phyloP scores from a whole-genome alignment of 1,140 invertebrate species.

The Papilio polyxenes region DNA sequence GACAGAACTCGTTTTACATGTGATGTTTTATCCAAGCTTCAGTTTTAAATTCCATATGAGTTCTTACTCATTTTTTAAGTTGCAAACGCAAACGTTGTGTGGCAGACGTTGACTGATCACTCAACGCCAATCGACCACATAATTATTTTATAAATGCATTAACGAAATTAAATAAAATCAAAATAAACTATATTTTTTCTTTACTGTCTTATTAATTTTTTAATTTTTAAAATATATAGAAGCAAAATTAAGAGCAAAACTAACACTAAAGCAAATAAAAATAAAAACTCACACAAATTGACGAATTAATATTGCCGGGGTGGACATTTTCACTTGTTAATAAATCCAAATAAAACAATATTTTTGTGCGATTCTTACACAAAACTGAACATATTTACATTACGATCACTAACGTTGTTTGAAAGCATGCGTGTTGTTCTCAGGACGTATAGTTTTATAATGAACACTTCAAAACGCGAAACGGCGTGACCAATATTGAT shows the following conservation, averaged over 20 bases:
- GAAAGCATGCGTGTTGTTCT: not conserved
- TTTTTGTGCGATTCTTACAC: not conserved
- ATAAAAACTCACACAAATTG: constrained; percentile 27
- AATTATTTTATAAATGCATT: too few species aligned
- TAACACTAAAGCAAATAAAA: not conserved
- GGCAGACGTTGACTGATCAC: not conserved
- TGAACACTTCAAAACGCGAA: not conserved
- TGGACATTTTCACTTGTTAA: constrained; percentile 15
- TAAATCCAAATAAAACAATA: not conserved
- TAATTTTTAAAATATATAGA: not conserved
- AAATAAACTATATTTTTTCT: not conserved
- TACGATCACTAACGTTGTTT: not conserved
- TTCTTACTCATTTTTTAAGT: not conserved
- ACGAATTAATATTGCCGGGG: constrained; percentile 17
- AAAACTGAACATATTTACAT: constrained; percentile 20
- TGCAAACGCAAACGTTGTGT: not conserved
- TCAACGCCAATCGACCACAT: not conserved
- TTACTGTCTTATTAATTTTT: not conserved
- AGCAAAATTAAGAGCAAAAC: not conserved
- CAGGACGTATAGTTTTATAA: constrained; percentile 16
- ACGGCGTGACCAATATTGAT: constrained; percentile 1
- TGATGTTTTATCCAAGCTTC: not conserved
- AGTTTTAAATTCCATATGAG: not conserved
- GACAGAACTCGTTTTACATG: not conserved
- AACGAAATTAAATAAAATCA: too few species aligned